Conservation (phyloP, 2,888 invertebrate genomes). For the Geophilus truncorum region DNA sequence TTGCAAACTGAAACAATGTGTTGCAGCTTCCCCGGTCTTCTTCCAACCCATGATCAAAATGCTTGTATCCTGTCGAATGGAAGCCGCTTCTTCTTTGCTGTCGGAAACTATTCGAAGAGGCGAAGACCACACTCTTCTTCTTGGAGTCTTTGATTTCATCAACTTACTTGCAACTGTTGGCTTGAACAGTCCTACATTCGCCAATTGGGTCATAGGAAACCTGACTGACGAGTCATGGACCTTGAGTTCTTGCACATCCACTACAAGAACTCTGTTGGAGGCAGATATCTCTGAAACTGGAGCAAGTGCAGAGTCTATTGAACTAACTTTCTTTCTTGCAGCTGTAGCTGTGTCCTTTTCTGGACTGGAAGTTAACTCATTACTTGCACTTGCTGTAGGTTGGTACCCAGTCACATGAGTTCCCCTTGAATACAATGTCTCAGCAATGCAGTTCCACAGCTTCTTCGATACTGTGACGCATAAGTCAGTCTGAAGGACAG, state of each 20-base stretch:
- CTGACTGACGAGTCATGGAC: background rate
- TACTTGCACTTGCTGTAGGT: background rate
- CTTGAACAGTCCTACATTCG: background rate
- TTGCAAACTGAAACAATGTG: background rate
- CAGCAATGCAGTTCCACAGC: background rate
- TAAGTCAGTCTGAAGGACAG: too few relatives aligned
- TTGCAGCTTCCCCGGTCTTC: background rate
- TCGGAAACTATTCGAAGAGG: background rate
- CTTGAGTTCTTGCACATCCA: background rate
- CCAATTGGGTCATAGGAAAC: background rate
- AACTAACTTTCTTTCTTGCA: too few relatives aligned
- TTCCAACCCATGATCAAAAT: background rate
- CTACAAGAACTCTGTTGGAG: background rate
- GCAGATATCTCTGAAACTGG: background rate
- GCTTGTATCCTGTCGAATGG: background rate
- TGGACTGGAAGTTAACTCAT: too few relatives aligned
- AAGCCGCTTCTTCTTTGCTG: background rate
- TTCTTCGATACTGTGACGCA: background rate
- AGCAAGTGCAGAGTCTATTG: background rate
- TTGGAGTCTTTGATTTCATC: background rate
- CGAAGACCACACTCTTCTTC: background rate
- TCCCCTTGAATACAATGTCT: background rate
- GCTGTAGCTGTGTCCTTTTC: too few relatives aligned
- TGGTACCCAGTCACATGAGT: background rate
- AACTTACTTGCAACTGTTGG: background rate